Conservation (phyloP, 2,888 invertebrate genomes). For the Perdita meconis region DNA sequence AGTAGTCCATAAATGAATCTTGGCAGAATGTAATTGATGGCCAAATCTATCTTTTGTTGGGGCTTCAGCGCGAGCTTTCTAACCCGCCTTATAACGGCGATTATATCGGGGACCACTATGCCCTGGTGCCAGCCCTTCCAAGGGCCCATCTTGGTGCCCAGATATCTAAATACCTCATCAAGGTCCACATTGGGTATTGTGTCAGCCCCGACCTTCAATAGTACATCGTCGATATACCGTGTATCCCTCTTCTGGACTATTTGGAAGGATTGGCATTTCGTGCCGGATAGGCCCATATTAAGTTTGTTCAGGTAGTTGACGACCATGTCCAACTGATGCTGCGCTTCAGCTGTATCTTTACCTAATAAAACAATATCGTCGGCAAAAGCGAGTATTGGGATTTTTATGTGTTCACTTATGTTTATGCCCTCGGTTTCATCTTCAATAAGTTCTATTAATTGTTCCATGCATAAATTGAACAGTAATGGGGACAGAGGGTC, state of each 20-base stretch:
- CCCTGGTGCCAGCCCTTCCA: conserved; percentile 18
- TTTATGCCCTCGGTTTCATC: no score
- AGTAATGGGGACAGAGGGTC: no score
- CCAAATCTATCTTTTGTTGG: conserved; percentile 39
- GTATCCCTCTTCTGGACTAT: background rate
- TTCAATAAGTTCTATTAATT: no score
- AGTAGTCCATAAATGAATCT: conserved; percentile 34
- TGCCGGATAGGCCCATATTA: background rate
- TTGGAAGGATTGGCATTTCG: background rate
- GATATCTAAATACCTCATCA: conserved; percentile 6
- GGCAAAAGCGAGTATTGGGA: no score
- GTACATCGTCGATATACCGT: no score
- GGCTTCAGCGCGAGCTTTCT: conserved; percentile 36
- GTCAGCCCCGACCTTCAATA: background rate
- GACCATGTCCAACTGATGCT: no score
- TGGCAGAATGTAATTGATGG: conserved; percentile 13
- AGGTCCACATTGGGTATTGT: background rate
- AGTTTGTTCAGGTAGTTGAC: background rate
- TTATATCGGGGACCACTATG: background rate
- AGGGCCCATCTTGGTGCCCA: conserved; percentile 14
- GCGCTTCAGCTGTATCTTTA: no score
- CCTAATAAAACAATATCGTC: no score
- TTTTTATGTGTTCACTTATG: no score
- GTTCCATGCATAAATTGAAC: no score
- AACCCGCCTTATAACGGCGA: conserved; percentile 2